Evolutionary conservation across 2,113 vertebrate species (phyloP).

Genomic region (Antechinus stuartii): DNA sequence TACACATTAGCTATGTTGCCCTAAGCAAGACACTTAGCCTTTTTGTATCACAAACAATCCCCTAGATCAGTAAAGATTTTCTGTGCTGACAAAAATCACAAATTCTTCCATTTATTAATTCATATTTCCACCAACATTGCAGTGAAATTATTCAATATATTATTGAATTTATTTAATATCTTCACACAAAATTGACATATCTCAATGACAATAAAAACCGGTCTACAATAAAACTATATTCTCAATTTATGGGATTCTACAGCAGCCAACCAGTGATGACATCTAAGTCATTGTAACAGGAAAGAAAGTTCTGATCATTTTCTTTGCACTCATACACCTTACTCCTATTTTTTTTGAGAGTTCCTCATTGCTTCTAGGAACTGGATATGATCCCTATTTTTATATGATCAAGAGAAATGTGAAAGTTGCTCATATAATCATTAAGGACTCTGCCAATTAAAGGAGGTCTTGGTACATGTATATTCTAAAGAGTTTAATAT

Average conservation of each 20-base stretch:
- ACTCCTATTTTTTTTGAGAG: background rate
- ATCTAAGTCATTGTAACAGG: background rate
- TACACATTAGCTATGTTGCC: background rate
- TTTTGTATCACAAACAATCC: background rate
- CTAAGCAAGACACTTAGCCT: background rate
- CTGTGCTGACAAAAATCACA: background rate
- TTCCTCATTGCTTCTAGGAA: background rate
- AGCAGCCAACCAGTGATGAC: background rate
- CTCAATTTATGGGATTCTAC: background rate
- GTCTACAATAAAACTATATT: background rate
- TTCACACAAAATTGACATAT: background rate
- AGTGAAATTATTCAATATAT: background rate
- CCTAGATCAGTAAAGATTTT: background rate
- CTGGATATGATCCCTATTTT: background rate
- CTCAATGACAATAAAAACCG: background rate
- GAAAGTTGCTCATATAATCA: background rate
- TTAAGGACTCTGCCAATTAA: constrained; percentile 15
- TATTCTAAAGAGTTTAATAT: constrained; percentile 58
- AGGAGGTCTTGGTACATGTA: constrained; percentile 63
- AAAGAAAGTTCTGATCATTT: background rate
- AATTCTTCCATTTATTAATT: background rate
- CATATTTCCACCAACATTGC: background rate
- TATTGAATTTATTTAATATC: background rate
- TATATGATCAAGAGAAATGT: background rate
- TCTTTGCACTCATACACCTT: background rate